Base-by-base conservation (phyloP, 2,113 vertebrate species). In the Chaetodon auriga region DNA sequence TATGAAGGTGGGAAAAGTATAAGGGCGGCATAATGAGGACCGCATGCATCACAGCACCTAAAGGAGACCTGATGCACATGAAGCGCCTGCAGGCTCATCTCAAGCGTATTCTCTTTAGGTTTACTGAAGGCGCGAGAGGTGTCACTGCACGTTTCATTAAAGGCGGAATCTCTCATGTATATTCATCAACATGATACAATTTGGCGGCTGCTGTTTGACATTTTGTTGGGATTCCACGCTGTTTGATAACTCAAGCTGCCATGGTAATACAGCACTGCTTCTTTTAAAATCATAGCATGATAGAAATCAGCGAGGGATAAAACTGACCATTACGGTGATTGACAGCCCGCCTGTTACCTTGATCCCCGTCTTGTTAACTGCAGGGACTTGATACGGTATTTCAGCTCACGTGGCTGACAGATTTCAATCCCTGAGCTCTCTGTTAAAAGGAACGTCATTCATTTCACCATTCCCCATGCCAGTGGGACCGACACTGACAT, bases 21-120 rank as follows among this genome's bases (percentile, higher is more conserved):
- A 74, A 65, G 68, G 23, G 62, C 5, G 1, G 65, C 51, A 66
- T 88, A 83, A 90, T 75, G 64, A 88, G 77, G 78, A 88, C 89
- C 79, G 81, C 36, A 2, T 85, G 74, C 80, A 68, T 78, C 41
- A 48, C 46, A 75, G 72, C 48, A 84, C 23, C 66, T 73, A 68
- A 78, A 61, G 58, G 49, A 74, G 45, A 80, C 21, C n/a, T 35
- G 46, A 86, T 71, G 58, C 36, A 65, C 43, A 75, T 46, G 70
- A 72, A 46, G 53, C 2, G 72, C 81, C 64, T 9, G 14, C 43
- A 69, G 85, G 75, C 71, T 69, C 21, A 57, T 79, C 49, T 51
- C 8, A 15, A 53, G 41, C 48, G 60, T 57, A 36, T 64, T 78
- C 23, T 75, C 61, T 72, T 63, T 16, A 41, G 68, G 46, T 64